phyloP scores from a whole-genome alignment of 2,888 invertebrate genomes.

The Vesta saturnalis region DNA sequence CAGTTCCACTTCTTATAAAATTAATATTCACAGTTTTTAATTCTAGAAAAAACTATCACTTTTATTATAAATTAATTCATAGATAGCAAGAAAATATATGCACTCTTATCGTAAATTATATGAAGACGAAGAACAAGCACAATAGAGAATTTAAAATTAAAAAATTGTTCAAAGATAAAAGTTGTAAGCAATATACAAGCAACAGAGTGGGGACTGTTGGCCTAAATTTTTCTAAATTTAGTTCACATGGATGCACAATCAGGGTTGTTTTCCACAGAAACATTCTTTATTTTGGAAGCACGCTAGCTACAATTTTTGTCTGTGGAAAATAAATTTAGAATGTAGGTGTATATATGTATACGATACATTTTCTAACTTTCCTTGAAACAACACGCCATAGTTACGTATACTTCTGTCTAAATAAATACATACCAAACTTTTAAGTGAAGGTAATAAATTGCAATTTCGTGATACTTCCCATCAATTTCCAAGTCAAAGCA shows the following conservation, averaged over 20 bases:
- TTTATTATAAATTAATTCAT: too few relatives aligned
- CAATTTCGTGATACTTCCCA: slow-evolving; percentile 8
- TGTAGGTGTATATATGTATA: neutral
- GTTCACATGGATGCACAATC: neutral
- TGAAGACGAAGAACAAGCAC: too few relatives aligned
- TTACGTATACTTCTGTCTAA: neutral
- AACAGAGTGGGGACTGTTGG: too few relatives aligned
- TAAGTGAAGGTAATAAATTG: slow-evolving; percentile 5
- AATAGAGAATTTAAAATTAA: too few relatives aligned
- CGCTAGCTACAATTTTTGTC: neutral
- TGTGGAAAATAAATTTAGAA: neutral
- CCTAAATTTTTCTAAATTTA: neutral
- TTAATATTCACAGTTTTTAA: too few relatives aligned
- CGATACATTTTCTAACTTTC: neutral
- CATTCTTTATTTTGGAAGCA: neutral
- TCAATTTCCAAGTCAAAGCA: slow-evolving; percentile 5
- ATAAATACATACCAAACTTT: neutral
- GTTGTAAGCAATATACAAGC: too few relatives aligned
- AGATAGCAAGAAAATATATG: too few relatives aligned
- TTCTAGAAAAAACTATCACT: too few relatives aligned
- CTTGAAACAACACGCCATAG: neutral
- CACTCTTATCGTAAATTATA: too few relatives aligned
- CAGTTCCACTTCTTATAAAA: too few relatives aligned
- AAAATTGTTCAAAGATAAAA: too few relatives aligned
- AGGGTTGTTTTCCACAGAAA: too few relatives aligned